Evolutionary conservation across 2,113 vertebrate species (phyloP).

Genomic region (Anhinga rufa): DNA sequence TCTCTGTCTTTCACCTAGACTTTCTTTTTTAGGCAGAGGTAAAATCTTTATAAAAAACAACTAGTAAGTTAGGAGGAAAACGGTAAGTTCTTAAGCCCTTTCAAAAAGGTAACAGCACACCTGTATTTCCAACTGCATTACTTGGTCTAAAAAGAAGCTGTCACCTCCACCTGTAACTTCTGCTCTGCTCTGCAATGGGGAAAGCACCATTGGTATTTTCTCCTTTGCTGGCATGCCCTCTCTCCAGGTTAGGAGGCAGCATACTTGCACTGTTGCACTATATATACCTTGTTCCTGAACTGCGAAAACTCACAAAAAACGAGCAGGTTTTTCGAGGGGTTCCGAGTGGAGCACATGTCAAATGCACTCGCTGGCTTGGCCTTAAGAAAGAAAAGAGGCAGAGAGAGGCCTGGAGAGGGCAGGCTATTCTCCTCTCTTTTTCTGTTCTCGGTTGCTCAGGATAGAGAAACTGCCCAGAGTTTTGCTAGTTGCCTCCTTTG

Average conservation of each 20-base stretch:
- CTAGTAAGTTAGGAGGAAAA: not conserved
- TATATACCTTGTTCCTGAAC: fast-evolving
- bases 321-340: not conserved
- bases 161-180: not conserved
- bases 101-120: not conserved
- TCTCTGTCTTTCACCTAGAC: not conserved
- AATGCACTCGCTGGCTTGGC: fast-evolving
- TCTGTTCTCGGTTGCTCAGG: not conserved
- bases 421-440: not conserved
- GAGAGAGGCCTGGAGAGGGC: not conserved
- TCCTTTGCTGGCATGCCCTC: not conserved
- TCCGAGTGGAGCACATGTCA: not conserved
- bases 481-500: not conserved
- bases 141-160: not conserved
- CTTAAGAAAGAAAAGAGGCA: not conserved
- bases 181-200: fast-evolving
- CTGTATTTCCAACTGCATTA: not conserved
- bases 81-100: not conserved
- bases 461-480: not conserved
- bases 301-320: not conserved
- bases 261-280: fast-evolving
- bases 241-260: not conserved
- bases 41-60: not conserved
- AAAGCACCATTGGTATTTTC: not conserved
- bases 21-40: not conserved